Base-by-base conservation (phyloP, 2,113 vertebrate genomes). In the Hydrochoerus hydrochaeris region DNA sequence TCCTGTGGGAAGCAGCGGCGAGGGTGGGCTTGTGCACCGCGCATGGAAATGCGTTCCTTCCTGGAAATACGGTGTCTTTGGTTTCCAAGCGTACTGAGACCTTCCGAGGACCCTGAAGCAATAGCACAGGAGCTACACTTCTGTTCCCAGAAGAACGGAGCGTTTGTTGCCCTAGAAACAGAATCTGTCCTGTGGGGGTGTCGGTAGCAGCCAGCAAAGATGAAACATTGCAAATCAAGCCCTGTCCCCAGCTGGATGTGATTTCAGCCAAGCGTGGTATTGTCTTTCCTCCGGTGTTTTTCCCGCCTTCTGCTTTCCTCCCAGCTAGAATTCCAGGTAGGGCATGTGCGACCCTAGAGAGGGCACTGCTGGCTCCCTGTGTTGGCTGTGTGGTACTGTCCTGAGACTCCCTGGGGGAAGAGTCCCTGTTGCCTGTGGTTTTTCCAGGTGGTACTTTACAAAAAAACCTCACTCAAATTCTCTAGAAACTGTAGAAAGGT, bases 1-100 rank as follows among this genome's bases (percentile, higher is more conserved):
- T 44, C 54, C 62, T 0, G 2, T 22, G 71, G 38, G 77, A 90
- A 24, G 67, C n/a, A 46, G 32, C 35, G 73, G 38, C 80, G 73
- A 95, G 54, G 63, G 32, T 93, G 88, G 54, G 69, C 89, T 90
- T 94, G 95, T 94, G 97, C 95, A 60, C 35, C 94, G 73, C 19
- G 65, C 52, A 30, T 14, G 85, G 87, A 97, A 95, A 88, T 71
- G 62, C 38, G 65, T 46, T 94, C 81, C 17, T 4, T 71, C n/a
- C 69, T 71, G 92, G 95, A 96, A 95, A 88, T 41, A 46, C 13
- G 81, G 71, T 65, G 63, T 52, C 95, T 96, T 75, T 67, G 81
- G 78, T 96, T 97, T 96, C 93, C 77, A 82, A 63, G 85, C 41
- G 6, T 38, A 90, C 44, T 73, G 81, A 85, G 26, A 20, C 17